phyloP scores from a whole-genome alignment of 2,888 invertebrate genomes.

The Dichetophora obliterata region DNA sequence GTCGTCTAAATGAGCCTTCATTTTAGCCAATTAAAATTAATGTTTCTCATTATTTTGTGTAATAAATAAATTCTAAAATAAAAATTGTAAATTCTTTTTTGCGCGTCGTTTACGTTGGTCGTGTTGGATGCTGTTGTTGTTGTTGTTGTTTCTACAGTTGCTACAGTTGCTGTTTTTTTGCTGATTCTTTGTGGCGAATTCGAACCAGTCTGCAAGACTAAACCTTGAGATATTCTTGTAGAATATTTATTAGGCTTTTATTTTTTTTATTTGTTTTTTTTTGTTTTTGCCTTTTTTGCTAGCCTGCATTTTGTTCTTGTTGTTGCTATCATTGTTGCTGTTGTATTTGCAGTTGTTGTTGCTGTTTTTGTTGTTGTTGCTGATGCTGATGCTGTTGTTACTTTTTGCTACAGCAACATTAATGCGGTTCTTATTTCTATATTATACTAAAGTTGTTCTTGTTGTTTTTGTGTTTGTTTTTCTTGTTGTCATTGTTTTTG shows the following conservation, averaged over 20 bases:
- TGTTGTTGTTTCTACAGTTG: too few species aligned
- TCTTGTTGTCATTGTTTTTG: too few species aligned
- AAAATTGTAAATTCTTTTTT: background rate
- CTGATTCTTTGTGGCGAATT: too few species aligned
- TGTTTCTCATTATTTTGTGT: constrained; percentile 34
- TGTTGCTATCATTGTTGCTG: background rate
- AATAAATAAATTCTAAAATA: constrained; percentile 31
- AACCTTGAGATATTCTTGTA: constrained; percentile 23
- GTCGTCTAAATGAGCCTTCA: constrained; percentile 4
- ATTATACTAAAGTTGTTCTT: too few species aligned
- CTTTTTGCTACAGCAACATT: background rate
- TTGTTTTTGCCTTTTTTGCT: background rate
- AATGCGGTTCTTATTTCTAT: too few species aligned
- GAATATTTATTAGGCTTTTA: background rate
- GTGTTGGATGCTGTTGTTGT: too few species aligned
- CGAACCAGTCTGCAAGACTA: too few species aligned
- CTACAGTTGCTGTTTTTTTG: too few species aligned
- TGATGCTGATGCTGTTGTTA: background rate
- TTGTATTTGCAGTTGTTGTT: background rate
- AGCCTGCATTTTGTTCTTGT: background rate
- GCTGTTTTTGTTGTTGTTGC: background rate
- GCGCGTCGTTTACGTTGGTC: too few species aligned
- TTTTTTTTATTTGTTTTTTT: too few species aligned
- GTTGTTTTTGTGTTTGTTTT: too few species aligned
- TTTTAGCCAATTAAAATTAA: constrained; percentile 34